Conservation (phyloP, 2,113 vertebrate species). For the Prochilodus magdalenae region DNA sequence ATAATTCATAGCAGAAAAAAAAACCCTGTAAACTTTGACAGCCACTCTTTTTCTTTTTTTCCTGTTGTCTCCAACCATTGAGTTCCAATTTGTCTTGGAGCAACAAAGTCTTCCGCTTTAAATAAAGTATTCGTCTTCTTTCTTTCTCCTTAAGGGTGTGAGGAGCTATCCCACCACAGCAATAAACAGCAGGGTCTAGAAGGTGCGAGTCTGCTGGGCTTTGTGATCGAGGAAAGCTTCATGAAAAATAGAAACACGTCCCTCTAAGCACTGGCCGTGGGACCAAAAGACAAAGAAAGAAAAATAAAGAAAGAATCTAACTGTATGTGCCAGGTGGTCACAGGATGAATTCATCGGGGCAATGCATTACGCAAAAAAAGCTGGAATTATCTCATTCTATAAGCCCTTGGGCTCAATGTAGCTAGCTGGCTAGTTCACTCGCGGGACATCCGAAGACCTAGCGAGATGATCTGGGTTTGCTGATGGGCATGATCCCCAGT, state of each 20-base stretch:
- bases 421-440: slow-evolving; percentile 56
- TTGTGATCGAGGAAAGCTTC: slow-evolving; percentile 68
- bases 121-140: slow-evolving; percentile 72
- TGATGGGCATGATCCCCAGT: slow-evolving; percentile 71
- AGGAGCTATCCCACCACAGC: slow-evolving; percentile 71
- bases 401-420: slow-evolving; percentile 64
- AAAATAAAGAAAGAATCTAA: no score
- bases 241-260: slow-evolving; percentile 73
- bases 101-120: slow-evolving; percentile 73
- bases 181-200: slow-evolving; percentile 64
- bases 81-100: slow-evolving; percentile 79
- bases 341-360: slow-evolving; percentile 62
- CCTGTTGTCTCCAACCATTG: slow-evolving; percentile 64
- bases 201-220: slow-evolving; percentile 73
- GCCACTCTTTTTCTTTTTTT: slow-evolving; percentile 50
- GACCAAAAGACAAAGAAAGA: background rate
- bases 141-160: slow-evolving; percentile 74
- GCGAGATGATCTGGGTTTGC: slow-evolving; percentile 74
- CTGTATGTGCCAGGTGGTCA: slow-evolving; percentile 61
- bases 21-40: slow-evolving; percentile 17
- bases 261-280: slow-evolving; percentile 68
- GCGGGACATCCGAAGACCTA: slow-evolving; percentile 62
- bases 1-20: slow-evolving; percentile 38
- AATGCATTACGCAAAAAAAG: no score
- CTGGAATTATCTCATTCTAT: no score